These are phyloP conservation scores for Tympanuchus pallidicinctus DNA, from an alignment of 2,113 vertebrate genomes.

Conservation along the genomic window DNA sequence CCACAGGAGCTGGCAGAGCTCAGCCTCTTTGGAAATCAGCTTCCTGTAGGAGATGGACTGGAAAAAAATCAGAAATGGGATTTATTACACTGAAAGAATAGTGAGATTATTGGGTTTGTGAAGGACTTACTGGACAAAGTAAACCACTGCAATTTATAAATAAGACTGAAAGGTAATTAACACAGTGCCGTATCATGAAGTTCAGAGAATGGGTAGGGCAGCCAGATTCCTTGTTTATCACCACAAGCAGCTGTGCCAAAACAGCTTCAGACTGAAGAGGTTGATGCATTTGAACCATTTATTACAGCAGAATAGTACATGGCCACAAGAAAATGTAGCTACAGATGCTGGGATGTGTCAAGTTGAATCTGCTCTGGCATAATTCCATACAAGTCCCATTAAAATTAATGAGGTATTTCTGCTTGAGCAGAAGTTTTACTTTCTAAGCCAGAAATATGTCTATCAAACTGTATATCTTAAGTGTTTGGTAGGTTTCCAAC, in stretches of 20 bases:
- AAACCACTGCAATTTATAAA: background rate
- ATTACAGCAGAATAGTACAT: background rate
- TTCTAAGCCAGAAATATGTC: background rate
- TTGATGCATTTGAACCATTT: background rate
- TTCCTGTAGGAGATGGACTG: background rate
- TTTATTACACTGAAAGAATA: background rate
- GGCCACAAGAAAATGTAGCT: background rate
- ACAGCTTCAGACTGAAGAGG: background rate
- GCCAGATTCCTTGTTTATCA: conserved; percentile 37
- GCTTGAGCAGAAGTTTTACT: conserved; percentile 18
- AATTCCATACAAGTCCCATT: background rate
- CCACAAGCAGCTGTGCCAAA: background rate
- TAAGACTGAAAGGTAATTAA: background rate
- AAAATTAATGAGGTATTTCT: conserved; percentile 58
- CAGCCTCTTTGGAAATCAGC: background rate
- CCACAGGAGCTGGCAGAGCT: background rate
- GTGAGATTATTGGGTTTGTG: background rate
- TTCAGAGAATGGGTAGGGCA: background rate
- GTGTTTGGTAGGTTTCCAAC: background rate
- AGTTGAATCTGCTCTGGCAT: conserved; percentile 27
- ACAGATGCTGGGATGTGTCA: conserved; percentile 27
- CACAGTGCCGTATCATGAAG: background rate
- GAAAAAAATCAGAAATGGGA: background rate
- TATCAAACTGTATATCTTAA: background rate
- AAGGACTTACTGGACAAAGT: background rate